These are phyloP conservation scores for Zoanthus solanderi DNA, from an alignment of 92 coral and sea anemone species.

Conservation along the genomic window DNA sequence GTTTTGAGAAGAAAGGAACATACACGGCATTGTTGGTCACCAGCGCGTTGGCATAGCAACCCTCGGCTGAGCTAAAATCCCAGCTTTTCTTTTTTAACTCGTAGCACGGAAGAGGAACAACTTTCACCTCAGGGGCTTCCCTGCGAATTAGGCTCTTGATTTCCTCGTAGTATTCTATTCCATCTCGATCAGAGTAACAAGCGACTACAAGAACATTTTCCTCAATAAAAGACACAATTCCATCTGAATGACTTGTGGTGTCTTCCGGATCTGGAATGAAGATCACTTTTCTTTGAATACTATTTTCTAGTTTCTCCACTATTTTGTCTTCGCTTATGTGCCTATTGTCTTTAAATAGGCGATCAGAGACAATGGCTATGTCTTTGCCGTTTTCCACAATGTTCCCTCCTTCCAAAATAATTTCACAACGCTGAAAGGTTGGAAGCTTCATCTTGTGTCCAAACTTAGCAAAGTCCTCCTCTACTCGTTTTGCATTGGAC, in stretches of 20 bases:
- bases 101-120: conserved; percentile 65
- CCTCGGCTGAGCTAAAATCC: conserved; percentile 64
- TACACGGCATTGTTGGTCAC: conserved; percentile 71
- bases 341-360: conserved; percentile 66
- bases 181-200: conserved; percentile 48
- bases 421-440: conserved; percentile 36
- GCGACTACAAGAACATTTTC: conserved; percentile 60
- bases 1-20: conserved; percentile 63
- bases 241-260: conserved; percentile 75
- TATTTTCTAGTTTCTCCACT: conserved; percentile 44
- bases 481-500: conserved; percentile 56
- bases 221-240: conserved; percentile 68
- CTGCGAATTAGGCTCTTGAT: conserved; percentile 51
- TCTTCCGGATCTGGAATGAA: conserved; percentile 70
- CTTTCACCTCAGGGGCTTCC: conserved; percentile 47
- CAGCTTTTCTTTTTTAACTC: conserved; percentile 52
- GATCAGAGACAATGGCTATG: conserved; percentile 63
- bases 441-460: conserved; percentile 68
- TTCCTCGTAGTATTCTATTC: conserved; percentile 51
- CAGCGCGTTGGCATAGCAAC: conserved; percentile 66
- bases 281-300: conserved; percentile 55
- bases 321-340: conserved; percentile 43
- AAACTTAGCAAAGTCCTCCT: conserved; percentile 51
- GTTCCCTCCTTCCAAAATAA: conserved; percentile 76
- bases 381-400: conserved; percentile 76